These are phyloP conservation scores for Rissa tridactyla DNA, from an alignment of 2,113 vertebrate genomes.

Conservation along the genomic window DNA sequence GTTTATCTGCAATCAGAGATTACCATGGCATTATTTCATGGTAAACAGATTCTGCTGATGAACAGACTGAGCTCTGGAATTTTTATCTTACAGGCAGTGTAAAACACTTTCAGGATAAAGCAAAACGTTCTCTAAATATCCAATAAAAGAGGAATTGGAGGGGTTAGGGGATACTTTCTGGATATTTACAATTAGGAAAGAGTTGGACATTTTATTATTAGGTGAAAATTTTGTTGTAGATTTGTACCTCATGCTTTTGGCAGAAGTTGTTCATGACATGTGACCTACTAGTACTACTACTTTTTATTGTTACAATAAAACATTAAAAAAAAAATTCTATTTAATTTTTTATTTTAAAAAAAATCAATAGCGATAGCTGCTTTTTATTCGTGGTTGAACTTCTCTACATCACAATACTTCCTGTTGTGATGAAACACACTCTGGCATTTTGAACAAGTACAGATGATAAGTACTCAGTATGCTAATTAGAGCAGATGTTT, in stretches of 20 bases:
- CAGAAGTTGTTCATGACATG: background rate
- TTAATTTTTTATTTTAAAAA: background rate
- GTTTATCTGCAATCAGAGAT: background rate
- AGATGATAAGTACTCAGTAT: background rate
- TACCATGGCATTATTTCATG: background rate
- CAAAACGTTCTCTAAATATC: background rate
- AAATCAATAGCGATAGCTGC: background rate
- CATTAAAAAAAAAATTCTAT: background rate
- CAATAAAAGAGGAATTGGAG: background rate
- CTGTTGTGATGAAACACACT: background rate
- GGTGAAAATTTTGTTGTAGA: background rate
- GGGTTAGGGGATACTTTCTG: background rate
- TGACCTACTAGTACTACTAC: background rate
- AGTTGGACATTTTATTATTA: background rate
- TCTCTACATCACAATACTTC: background rate
- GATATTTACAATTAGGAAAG: background rate
- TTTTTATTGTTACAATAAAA: background rate
- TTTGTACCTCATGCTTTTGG: background rate
- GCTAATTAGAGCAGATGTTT: constrained; percentile 11
- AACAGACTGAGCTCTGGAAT: background rate
- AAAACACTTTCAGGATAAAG: background rate
- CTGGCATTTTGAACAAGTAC: background rate
- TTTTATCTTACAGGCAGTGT: background rate
- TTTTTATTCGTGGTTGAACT: background rate
- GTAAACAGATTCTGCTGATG: background rate